Conservation (phyloP, 2,888 invertebrate genomes). For the Pseudococcus longispinus region DNA sequence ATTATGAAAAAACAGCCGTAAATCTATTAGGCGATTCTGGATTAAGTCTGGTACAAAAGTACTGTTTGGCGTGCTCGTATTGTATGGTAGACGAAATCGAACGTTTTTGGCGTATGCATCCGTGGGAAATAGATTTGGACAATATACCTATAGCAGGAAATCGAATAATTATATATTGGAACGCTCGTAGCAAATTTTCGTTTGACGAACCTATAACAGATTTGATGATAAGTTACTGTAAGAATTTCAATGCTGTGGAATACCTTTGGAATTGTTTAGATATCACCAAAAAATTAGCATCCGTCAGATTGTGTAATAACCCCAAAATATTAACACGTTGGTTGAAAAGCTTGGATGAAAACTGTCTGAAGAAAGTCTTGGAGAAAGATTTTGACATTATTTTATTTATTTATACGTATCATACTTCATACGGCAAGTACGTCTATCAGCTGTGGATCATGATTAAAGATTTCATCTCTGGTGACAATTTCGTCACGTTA, state of each 20-base stretch:
- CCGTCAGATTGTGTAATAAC: background rate
- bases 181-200: background rate
- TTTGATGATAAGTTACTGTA: too few species aligned
- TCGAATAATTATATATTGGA: background rate
- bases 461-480: background rate
- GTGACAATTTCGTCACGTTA: background rate
- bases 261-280: background rate
- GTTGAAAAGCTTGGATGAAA: background rate
- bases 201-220: too few species aligned
- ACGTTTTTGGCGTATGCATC: background rate
- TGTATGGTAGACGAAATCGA: background rate
- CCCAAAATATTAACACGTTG: background rate
- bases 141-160: background rate
- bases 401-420: background rate
- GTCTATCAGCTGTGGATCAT: background rate
- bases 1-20: background rate
- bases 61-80: background rate
- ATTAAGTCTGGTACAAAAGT: background rate
- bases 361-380: background rate
- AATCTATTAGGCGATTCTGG: background rate
- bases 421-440: background rate
- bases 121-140: background rate
- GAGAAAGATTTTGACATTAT: background rate
- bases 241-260: background rate
- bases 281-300: background rate